Evolutionary conservation across 2,797 vertebrate species (phyloP).

Genomic region (Taeniopygia guttata): DNA sequence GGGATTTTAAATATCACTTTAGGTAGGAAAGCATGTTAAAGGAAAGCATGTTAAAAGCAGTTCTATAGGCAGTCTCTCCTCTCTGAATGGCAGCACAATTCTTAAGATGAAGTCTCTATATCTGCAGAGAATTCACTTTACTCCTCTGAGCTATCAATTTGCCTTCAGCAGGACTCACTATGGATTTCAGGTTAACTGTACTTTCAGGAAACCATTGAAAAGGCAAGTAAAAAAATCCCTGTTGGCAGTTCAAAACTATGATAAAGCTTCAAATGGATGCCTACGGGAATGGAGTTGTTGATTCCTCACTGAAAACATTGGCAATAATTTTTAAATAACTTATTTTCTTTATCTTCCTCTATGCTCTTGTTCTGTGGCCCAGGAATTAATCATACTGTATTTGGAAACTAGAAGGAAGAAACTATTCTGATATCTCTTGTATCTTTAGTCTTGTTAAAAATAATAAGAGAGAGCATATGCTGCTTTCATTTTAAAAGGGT

Average conservation of each 20-base stretch:
- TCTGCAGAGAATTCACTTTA: background rate
- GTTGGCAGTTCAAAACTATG: background rate
- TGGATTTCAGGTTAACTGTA: background rate
- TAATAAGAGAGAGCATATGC: background rate
- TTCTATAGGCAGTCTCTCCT: background rate
- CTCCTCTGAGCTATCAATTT: background rate
- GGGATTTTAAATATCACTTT: background rate
- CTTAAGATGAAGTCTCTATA: background rate
- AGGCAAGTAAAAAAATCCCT: background rate
- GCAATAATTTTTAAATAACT: background rate
- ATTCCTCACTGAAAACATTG: background rate
- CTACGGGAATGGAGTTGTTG: background rate
- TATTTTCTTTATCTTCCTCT: background rate
- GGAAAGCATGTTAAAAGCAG: background rate
- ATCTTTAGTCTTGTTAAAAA: slow-evolving; percentile 35
- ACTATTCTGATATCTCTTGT: background rate
- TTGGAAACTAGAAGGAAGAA: background rate
- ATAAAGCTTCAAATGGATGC: background rate
- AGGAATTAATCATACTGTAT: background rate
- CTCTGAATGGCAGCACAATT: background rate
- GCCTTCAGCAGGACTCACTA: background rate
- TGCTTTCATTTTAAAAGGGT: slow-evolving; percentile 20
- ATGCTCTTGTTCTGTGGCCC: background rate
- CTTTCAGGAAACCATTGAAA: background rate
- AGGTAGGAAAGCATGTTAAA: background rate